These are phyloP conservation scores for Tor tambroides DNA, from an alignment of 2,113 vertebrate species.

Conservation along the genomic window DNA sequence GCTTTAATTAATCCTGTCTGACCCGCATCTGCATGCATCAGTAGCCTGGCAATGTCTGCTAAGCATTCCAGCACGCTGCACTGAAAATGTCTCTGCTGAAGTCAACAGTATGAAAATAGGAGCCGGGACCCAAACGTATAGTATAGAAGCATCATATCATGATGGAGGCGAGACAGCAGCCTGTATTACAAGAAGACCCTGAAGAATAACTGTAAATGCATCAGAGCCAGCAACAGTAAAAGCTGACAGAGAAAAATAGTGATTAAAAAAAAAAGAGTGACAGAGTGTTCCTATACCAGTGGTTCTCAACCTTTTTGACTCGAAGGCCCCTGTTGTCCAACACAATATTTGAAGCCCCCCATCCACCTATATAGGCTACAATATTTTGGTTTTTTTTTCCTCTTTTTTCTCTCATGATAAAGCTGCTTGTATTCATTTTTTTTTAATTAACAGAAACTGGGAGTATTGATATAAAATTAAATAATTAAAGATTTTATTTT, in stretches of 20 bases:
- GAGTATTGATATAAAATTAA: no score
- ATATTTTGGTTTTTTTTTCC: no score
- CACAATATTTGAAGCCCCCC: background rate
- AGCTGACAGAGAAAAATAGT: background rate
- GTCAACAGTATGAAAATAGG: slow-evolving; percentile 31
- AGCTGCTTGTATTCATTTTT: no score
- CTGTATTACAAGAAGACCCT: slow-evolving; percentile 9
- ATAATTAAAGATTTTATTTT: no score
- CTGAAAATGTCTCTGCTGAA: slow-evolving; percentile 28
- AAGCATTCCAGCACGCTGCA: background rate
- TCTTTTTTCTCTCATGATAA: no score
- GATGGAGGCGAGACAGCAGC: background rate
- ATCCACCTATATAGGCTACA: no score
- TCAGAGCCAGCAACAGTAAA: background rate
- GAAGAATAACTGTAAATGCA: background rate
- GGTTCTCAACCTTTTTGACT: background rate
- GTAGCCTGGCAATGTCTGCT: slow-evolving; percentile 45
- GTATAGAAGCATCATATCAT: slow-evolving; percentile 26
- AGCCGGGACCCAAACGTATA: slow-evolving; percentile 12
- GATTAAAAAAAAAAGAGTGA: background rate
- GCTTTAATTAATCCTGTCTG: slow-evolving; percentile 56
- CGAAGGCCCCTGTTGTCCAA: background rate
- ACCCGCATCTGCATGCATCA: slow-evolving; percentile 46
- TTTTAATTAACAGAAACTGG: no score
- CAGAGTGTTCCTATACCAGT: background rate